Conservation (phyloP, 2,113 vertebrate genomes). For the Equus quagga region DNA sequence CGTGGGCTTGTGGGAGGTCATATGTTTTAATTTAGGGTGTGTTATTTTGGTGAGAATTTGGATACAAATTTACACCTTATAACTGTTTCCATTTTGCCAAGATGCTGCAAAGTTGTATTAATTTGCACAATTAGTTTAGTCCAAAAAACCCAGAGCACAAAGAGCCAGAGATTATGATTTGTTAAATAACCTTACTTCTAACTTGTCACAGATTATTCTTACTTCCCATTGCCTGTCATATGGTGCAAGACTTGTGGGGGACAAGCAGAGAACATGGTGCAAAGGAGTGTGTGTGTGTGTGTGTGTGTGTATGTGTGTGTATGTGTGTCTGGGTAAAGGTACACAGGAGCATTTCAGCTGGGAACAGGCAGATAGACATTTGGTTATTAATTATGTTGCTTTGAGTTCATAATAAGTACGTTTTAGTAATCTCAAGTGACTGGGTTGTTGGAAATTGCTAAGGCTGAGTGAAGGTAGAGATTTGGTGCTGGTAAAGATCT, state of each 20-base stretch:
- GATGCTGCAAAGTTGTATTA: background rate
- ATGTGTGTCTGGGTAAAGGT: background rate
- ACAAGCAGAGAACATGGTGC: background rate
- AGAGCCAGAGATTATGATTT: background rate
- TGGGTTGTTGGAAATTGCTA: background rate
- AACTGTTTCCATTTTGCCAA: conserved; percentile 6
- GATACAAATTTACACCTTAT: conserved; percentile 5
- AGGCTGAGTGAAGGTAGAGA: background rate
- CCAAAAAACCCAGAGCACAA: background rate
- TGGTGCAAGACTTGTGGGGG: background rate
- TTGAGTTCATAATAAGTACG: background rate
- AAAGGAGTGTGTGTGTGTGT: background rate
- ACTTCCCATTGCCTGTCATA: background rate
- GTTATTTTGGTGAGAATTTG: conserved; percentile 29
- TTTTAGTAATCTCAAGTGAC: background rate
- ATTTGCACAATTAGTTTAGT: conserved; percentile 27
- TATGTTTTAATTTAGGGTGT: conserved; percentile 23
- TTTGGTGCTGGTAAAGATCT: background rate
- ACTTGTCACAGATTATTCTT: background rate
- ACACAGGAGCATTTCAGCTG: background rate
- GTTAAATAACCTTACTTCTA: background rate
- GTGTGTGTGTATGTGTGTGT: background rate
- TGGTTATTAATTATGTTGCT: background rate
- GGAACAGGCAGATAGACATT: background rate
- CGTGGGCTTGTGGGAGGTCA: background rate